Conservation (phyloP, 2,888 invertebrate genomes). For the Leuctra nigra region DNA sequence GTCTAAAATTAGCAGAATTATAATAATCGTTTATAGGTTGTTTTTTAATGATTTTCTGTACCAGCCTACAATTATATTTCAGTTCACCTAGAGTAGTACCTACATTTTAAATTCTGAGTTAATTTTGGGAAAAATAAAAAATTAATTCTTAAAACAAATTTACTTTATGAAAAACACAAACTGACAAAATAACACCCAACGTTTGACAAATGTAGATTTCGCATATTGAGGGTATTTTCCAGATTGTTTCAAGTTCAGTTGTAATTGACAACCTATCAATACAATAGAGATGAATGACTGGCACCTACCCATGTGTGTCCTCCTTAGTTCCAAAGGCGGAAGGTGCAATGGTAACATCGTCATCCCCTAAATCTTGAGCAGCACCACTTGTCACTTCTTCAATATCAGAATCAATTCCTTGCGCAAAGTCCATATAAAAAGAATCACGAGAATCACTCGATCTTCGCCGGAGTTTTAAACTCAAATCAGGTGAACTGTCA, state of each 20-base stretch:
- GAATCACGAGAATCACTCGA: conserved; percentile 83
- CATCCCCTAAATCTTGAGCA: conserved; percentile 6
- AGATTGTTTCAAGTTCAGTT: too few species aligned
- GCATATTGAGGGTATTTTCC: too few species aligned
- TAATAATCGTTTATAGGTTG: too few species aligned
- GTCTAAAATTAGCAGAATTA: too few species aligned
- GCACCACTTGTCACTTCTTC: conserved; percentile 51
- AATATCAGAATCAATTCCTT: conserved; percentile 82
- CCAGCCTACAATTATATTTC: too few species aligned
- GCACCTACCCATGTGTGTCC: background rate
- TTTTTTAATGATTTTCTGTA: too few species aligned
- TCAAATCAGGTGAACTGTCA: conserved; percentile 82
- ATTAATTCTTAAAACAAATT: too few species aligned
- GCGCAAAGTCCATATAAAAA: conserved; percentile 86
- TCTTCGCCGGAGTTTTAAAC: conserved; percentile 74
- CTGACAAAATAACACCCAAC: background rate
- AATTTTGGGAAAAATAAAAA: too few species aligned
- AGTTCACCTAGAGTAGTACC: too few species aligned
- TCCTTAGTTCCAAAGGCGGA: conserved; percentile 3
- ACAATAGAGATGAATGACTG: too few species aligned
- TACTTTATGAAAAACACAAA: background rate
- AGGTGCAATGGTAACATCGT: conserved; percentile 13
- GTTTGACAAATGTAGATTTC: background rate
- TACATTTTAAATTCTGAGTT: too few species aligned
- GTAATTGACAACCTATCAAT: too few species aligned